A percentile compares a stretch with the other conserved stretches of the same genome.
phyloP scores from a whole-genome alignment of 2,888 invertebrate genomes.

The Aleiodes testaceus region DNA sequence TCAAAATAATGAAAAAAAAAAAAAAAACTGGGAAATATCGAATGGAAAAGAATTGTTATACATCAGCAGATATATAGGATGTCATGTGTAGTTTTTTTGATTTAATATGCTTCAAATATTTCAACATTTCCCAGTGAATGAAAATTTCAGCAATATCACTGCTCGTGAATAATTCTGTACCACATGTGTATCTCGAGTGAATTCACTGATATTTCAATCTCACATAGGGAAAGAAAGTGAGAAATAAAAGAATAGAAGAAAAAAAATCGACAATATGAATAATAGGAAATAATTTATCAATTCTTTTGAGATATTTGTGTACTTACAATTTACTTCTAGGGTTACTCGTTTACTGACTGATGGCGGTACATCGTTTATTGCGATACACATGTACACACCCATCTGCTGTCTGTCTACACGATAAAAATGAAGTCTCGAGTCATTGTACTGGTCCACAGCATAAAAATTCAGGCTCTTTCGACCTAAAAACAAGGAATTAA shows the following conservation, averaged over 20 bases:
- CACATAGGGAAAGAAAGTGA: no score
- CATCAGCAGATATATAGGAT: not conserved
- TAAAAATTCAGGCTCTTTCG: constrained; percentile 51
- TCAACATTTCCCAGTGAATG: not conserved
- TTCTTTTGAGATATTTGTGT: not conserved
- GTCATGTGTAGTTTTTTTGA: constrained; percentile 1
- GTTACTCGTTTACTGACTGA: constrained; percentile 92
- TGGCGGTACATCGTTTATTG: constrained; percentile 93
- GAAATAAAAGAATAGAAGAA: no score
- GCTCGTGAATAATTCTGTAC: constrained; percentile 1
- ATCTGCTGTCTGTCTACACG: constrained; percentile 91
- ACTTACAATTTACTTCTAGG: constrained; percentile 92
- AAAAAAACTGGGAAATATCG: not conserved
- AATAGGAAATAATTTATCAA: not conserved
- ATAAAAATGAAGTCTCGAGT: constrained; percentile 82
- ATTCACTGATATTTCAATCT: no score
- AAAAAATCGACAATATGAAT: no score
- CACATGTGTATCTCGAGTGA: not conserved
- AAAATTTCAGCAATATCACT: not conserved
- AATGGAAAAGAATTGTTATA: not conserved
- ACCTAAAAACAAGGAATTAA: constrained; percentile 51
- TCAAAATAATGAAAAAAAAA: not conserved
- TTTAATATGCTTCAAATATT: constrained; percentile 22
- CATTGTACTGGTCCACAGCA: constrained; percentile 80
- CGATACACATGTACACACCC: constrained; percentile 94